These are phyloP conservation scores for Kryptolebias marmoratus DNA, from an alignment of 2,113 vertebrate species.

Conservation along the genomic window DNA sequence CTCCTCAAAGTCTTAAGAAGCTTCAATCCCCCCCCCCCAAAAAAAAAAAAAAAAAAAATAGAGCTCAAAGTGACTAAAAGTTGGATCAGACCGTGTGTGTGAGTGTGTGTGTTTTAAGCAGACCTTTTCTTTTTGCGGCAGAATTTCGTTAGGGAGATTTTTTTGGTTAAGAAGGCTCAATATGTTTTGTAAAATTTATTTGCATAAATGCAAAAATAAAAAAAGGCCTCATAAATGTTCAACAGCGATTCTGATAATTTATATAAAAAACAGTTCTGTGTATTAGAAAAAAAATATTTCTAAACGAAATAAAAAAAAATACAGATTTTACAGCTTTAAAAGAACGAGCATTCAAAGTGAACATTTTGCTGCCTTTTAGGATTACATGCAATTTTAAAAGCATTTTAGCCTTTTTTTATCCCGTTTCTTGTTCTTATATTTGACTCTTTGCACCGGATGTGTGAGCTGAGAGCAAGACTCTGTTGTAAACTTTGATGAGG, in stretches of 20 bases:
- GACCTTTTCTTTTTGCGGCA: constrained; percentile 16
- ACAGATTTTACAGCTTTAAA: too few species aligned
- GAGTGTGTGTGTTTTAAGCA: constrained; percentile 12
- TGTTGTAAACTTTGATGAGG: background rate
- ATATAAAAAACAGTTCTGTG: too few species aligned
- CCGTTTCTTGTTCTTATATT: too few species aligned
- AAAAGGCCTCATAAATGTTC: background rate
- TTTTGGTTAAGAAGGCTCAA: constrained; percentile 7
- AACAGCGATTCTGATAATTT: background rate
- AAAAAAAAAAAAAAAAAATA: background rate
- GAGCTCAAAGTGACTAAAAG: constrained; percentile 22
- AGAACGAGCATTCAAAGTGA: too few species aligned
- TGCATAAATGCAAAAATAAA: background rate
- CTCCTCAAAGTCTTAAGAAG: background rate
- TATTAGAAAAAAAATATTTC: too few species aligned
- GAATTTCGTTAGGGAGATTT: constrained; percentile 20
- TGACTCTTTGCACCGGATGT: too few species aligned
- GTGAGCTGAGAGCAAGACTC: background rate
- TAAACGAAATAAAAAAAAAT: too few species aligned
- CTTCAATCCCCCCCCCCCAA: too few species aligned
- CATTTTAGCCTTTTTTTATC: too few species aligned
- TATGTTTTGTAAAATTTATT: background rate
- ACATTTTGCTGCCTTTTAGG: too few species aligned
- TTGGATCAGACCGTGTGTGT: constrained; percentile 2
- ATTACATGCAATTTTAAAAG: too few species aligned